Evolutionary conservation across 2,113 vertebrate genomes (phyloP), one percentile per base, ranked within the genome.

Genomic region (Donacobius atricapilla): DNA sequence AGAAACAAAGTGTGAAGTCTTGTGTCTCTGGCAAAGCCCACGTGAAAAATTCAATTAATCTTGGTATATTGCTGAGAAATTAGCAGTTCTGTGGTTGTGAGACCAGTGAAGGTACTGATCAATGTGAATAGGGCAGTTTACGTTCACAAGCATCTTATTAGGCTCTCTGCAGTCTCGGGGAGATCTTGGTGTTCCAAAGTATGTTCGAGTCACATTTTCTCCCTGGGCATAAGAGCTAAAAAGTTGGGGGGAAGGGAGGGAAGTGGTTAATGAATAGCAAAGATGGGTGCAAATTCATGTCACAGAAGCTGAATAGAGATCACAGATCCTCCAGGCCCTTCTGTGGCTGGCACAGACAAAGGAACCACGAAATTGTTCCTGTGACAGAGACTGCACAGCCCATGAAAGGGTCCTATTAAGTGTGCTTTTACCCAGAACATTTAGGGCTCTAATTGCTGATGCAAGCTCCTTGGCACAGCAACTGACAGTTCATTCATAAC

Each of bases 371-470:
- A 89, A 83, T 73, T 93, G 77, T 83, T 94, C 78, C 58, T 93
- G 89, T 2, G 40, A 63, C 56, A 83, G 76, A 85, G 78, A 53
- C 63, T 58, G 72, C 69, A 58, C 27, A 84, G 60, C 53, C 89
- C 5, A 0, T 93, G 85, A 87, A 96, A 95, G 81, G 44, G 65
- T 56, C 93, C 88, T 66, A 25, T 84, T 93, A 92, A 96, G 21
- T 83, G 53, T 89, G 82, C 84, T 97, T 83, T 92, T 90, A 93
- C 44, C 87, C 85, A 89, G 89, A 68, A 92, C 20, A 18, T 81
- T 93, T 92, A 72, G 81, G 86, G 3, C 72, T 83, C 19, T 85
- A 87, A 89, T 87, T 80, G 66, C 76, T 83, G 81, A 69, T 92
- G 83, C 85, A 76, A 85, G 86, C 75, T 86, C 19, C 65, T 92